Percentiles rank a stretch among this genome's conserved stretches.
These are phyloP conservation scores for Squalus acanthias DNA, from an alignment of 2,797 vertebrate genomes.

Conservation along the genomic window DNA sequence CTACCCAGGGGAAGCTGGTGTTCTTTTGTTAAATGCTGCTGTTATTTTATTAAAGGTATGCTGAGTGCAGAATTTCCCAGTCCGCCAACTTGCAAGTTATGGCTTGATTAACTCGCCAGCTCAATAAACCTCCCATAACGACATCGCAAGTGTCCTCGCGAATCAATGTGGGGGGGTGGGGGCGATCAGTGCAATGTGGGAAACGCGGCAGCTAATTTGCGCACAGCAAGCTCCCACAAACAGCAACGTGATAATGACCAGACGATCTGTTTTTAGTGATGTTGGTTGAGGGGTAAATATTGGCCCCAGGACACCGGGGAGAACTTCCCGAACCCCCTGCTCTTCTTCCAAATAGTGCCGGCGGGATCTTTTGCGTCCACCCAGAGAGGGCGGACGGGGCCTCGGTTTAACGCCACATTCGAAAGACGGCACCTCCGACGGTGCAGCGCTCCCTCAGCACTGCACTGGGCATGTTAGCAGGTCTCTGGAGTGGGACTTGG, in stretches of 20 bases:
- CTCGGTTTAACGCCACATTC: neutral
- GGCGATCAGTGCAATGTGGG: neutral
- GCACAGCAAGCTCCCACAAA: neutral
- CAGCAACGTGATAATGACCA: neutral
- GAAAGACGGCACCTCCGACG: neutral
- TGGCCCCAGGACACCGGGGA: neutral
- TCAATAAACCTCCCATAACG: neutral
- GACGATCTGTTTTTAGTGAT: neutral
- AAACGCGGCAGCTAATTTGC: neutral
- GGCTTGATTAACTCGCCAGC: slow-evolving; percentile 9
- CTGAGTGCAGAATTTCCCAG: slow-evolving; percentile 24
- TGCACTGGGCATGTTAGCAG: neutral
- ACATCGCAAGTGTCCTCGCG: neutral
- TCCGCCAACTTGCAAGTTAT: slow-evolving; percentile 10
- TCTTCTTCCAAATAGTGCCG: neutral
- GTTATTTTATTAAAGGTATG: slow-evolving; percentile 30
- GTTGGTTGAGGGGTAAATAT: neutral
- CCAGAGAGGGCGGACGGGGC: neutral
- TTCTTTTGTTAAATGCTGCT: slow-evolving; percentile 22
- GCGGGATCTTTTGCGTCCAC: neutral
- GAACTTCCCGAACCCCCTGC: neutral
- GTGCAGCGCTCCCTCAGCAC: neutral
- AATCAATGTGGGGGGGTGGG: neutral
- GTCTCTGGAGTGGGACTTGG: neutral
- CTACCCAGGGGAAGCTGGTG: neutral